Evolutionary conservation across 2,888 invertebrate species (phyloP).

Genomic region (Charanyca ferruginea): DNA sequence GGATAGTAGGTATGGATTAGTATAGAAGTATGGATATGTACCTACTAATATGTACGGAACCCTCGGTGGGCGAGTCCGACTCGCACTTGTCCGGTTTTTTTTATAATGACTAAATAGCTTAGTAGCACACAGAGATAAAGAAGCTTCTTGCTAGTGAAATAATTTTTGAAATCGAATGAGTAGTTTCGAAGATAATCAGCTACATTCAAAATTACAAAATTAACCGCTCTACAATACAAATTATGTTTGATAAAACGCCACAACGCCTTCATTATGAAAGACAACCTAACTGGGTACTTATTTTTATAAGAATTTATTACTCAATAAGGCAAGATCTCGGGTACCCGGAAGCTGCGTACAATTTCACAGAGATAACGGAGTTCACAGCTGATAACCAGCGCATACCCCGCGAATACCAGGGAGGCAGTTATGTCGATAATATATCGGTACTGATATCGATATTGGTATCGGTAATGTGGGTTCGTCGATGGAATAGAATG

Average conservation of each 20-base stretch:
- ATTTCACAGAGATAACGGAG: conserved; percentile 64
- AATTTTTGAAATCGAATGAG: no score
- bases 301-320: conserved; percentile 53
- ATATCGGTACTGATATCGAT: conserved; percentile 33
- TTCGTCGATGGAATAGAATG: not conserved
- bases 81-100: no score
- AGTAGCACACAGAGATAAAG: no score
- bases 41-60: no score
- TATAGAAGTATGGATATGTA: no score
- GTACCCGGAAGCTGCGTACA: conserved; percentile 60
- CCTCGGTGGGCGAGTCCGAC: no score
- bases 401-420: conserved; percentile 61
- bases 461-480: conserved; percentile 15
- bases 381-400: conserved; percentile 64
- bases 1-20: no score
- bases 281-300: not conserved
- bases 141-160: no score
- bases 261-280: conserved; percentile 6
- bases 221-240: no score
- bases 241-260: not conserved
- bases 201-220: no score
- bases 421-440: conserved; percentile 53
- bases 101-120: no score
- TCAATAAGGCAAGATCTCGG: conserved; percentile 54
- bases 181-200: no score